Evolutionary conservation across 2,113 vertebrate species (phyloP).

Genomic region (Petrocephalus microphthalmus): DNA sequence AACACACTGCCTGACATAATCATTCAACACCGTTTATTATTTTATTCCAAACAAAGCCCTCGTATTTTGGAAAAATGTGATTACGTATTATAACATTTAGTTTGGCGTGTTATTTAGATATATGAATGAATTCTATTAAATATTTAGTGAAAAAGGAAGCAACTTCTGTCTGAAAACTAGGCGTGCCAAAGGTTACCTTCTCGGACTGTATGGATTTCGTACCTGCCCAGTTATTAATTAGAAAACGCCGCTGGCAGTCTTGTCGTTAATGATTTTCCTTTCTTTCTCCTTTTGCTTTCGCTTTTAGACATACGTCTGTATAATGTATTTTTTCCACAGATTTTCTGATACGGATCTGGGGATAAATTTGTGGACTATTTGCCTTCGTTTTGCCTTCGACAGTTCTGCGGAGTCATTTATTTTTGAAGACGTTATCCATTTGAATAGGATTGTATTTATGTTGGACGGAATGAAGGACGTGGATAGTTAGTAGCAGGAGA

Average conservation of each 20-base stretch:
- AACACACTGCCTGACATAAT: constrained; percentile 48
- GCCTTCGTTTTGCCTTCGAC: not conserved
- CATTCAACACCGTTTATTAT: not conserved
- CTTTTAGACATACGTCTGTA: not conserved
- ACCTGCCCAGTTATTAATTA: not conserved
- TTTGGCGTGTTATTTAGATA: not conserved
- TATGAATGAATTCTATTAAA: not conserved
- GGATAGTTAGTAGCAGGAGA: not conserved
- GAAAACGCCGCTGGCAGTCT: not conserved
- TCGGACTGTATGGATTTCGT: not conserved
- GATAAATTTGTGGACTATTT: not conserved
- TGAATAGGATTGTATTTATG: not conserved
- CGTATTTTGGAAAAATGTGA: not conserved
- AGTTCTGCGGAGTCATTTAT: not conserved
- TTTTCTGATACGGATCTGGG: not conserved
- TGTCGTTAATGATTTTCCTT: not conserved
- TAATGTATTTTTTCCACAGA: not conserved
- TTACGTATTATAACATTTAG: not conserved
- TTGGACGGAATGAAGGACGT: not conserved
- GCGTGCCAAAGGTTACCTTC: not conserved
- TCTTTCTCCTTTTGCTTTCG: not conserved
- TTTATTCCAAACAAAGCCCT: not conserved
- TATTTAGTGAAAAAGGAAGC: not conserved
- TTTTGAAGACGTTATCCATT: not conserved
- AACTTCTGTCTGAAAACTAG: not conserved